Conservation (phyloP, 2,888 invertebrate species). For the Timandra comae region DNA sequence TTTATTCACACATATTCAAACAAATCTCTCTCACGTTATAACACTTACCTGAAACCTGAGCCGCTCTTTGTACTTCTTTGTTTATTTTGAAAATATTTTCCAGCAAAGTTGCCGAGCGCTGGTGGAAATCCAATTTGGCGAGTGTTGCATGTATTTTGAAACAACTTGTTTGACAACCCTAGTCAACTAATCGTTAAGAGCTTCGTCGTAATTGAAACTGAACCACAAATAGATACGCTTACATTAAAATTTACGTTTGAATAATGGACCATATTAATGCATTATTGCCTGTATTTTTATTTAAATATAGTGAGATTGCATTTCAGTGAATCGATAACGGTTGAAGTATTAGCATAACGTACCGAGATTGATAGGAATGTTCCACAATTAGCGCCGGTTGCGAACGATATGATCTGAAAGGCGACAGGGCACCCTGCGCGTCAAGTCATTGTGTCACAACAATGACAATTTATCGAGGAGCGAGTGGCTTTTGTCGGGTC, state of each 20-base stretch:
- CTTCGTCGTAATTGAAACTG: conserved; percentile 9
- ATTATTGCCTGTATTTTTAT: too few species aligned
- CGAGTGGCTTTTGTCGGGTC: conserved; percentile 36
- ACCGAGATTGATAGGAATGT: conserved; percentile 12
- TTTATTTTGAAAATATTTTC: too few species aligned
- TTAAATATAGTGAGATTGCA: too few species aligned
- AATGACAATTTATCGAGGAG: conserved; percentile 55
- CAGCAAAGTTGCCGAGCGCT: not conserved
- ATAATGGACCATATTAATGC: too few species aligned
- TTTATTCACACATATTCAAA: too few species aligned
- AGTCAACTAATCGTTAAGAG: conserved; percentile 5
- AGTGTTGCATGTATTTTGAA: conserved; percentile 1
- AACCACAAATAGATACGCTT: conserved; percentile 1
- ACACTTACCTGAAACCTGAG: too few species aligned
- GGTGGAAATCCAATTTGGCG: conserved; percentile 7
- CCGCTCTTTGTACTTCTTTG: too few species aligned
- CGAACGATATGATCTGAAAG: conserved; percentile 29
- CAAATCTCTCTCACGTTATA: too few species aligned
- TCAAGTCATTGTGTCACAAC: conserved; percentile 49
- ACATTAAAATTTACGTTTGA: conserved; percentile 2
- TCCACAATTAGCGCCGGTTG: conserved; percentile 30
- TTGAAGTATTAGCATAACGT: too few species aligned
- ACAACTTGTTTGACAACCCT: conserved; percentile 10
- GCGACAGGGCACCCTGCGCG: conserved; percentile 26
- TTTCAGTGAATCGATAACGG: too few species aligned